These are phyloP conservation scores for Pedionomus torquatus DNA, from an alignment of 2,113 vertebrate species.

Conservation along the genomic window DNA sequence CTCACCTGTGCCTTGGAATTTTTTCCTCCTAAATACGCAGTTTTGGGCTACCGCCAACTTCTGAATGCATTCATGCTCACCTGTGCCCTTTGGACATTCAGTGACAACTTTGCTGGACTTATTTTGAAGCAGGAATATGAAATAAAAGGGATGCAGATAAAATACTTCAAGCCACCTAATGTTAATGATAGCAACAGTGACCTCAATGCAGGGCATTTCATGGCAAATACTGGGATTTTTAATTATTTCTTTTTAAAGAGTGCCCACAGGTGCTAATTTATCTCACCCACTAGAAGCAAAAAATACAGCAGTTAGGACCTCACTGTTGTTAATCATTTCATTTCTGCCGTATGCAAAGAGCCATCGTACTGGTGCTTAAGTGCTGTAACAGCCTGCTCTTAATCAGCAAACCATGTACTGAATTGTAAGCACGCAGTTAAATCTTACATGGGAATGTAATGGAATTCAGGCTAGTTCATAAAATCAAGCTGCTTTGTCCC, in stretches of 20 bases:
- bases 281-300: not conserved
- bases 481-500: slow-evolving; percentile 17
- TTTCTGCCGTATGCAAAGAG: not conserved
- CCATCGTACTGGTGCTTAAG: not conserved
- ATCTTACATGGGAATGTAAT: not conserved
- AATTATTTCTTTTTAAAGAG: not conserved
- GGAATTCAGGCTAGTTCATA: not conserved
- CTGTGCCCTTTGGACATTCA: not conserved
- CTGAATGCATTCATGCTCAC: accelerated
- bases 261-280: not conserved
- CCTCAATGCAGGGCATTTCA: not conserved
- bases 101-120: not conserved
- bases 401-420: not conserved
- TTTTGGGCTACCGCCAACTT: not conserved
- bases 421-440: slow-evolving; percentile 9
- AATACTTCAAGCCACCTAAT: not conserved
- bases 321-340: not conserved
- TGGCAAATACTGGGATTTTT: not conserved
- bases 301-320: not conserved
- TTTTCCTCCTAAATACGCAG: accelerated
- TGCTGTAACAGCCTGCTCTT: not conserved
- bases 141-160: not conserved
- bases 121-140: not conserved
- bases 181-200: not conserved
- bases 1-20: not conserved